A percentile compares a stretch with the other conserved stretches of the same genome.
Conservation (phyloP, 2,113 vertebrate species). For the Neogale vison region DNA sequence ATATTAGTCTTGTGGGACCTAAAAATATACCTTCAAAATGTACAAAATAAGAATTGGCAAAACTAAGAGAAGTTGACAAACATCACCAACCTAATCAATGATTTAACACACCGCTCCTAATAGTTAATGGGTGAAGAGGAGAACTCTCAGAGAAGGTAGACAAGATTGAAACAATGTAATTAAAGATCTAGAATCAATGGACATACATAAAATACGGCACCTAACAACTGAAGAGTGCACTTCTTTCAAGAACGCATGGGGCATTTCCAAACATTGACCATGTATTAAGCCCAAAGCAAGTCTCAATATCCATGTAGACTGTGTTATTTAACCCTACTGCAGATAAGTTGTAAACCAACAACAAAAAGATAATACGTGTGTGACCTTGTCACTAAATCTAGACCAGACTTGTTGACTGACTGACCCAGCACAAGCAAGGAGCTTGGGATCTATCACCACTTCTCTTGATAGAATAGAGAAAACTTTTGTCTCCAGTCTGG, state of each 20-base stretch:
- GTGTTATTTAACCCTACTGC: neutral
- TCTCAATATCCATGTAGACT: neutral
- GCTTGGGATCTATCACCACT: rapidly evolving
- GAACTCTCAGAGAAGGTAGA: too few relatives aligned
- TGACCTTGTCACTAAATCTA: too few relatives aligned
- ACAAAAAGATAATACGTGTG: neutral
- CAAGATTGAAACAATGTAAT: too few relatives aligned
- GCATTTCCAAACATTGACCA: neutral
- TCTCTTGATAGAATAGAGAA: neutral
- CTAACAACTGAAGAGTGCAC: neutral
- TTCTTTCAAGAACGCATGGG: neutral
- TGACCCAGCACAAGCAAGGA: neutral
- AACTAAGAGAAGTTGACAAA: neutral
- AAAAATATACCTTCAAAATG: neutral
- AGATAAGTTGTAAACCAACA: neutral
- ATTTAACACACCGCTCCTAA: neutral
- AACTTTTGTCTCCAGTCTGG: neutral
- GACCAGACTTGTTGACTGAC: neutral
- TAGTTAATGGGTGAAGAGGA: too few relatives aligned
- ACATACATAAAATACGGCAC: rapidly evolving
- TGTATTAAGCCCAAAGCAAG: neutral
- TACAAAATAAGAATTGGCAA: neutral
- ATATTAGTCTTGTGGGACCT: neutral
- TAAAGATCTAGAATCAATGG: neutral
- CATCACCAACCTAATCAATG: too few relatives aligned